These are phyloP conservation scores for Hypena proboscidalis DNA, from an alignment of 2,888 invertebrate genomes.

Conservation along the genomic window DNA sequence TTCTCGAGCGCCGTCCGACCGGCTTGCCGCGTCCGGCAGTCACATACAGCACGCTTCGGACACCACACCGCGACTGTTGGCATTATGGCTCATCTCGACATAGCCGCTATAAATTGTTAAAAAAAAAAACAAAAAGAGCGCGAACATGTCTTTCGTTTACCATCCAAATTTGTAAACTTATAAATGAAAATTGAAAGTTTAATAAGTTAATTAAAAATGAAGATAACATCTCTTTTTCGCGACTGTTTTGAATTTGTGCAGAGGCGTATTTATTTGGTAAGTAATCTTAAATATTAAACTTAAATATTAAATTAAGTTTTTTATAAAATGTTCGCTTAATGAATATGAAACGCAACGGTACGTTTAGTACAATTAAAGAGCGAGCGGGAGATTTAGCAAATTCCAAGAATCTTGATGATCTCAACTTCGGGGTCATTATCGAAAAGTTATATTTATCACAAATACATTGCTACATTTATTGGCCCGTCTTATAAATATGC, in stretches of 20 bases:
- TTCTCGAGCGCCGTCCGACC: constrained; percentile 30
- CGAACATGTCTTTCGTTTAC: constrained; percentile 29
- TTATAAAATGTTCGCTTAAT: not conserved
- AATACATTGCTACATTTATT: constrained; percentile 22
- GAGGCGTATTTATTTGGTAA: constrained; percentile 69
- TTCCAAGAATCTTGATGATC: constrained; percentile 68
- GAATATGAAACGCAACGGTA: not conserved
- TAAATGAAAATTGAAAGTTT: constrained; percentile 16
- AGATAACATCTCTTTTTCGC: constrained; percentile 51
- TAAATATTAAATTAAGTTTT: not conserved
- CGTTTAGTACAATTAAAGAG: not conserved
- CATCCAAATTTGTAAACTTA: constrained; percentile 14
- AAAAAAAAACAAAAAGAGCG: constrained; percentile 22
- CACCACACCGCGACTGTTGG: constrained; percentile 39
- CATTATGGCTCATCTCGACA: constrained; percentile 20
- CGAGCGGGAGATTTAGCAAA: constrained; percentile 24
- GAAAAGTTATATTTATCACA: constrained; percentile 10
- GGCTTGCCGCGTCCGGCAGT: constrained; percentile 50
- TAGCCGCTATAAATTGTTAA: constrained; percentile 18
- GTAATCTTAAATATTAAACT: constrained; percentile 31
- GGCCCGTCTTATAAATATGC: not conserved
- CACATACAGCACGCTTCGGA: constrained; percentile 42
- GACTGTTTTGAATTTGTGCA: constrained; percentile 57
- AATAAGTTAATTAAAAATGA: constrained; percentile 43
- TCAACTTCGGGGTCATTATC: constrained; percentile 44